Conservation (phyloP, 2,797 vertebrate genomes). For the Cryptoblepharus egeriae region DNA sequence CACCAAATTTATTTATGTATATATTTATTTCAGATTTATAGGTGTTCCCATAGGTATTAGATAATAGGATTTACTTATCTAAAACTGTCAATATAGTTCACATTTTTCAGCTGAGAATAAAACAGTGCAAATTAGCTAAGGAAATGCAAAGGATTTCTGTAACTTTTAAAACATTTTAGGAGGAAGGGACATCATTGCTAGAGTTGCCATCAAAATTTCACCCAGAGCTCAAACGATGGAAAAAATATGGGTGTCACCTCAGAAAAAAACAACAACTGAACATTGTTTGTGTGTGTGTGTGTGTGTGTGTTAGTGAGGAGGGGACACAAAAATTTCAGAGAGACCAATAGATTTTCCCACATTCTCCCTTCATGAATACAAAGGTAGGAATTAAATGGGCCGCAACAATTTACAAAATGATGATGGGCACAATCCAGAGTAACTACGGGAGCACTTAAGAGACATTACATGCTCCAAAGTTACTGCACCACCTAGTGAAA, state of each 20-base stretch:
- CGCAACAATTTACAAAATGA: too few relatives aligned
- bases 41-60: neutral
- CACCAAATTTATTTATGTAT: conserved; percentile 4
- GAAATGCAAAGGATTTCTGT: neutral
- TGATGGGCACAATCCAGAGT: too few relatives aligned
- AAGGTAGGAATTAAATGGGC: too few relatives aligned
- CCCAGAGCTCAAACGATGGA: neutral
- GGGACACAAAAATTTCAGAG: too few relatives aligned
- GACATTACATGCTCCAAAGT: too few relatives aligned
- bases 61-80: neutral
- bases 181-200: neutral
- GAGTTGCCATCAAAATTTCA: neutral
- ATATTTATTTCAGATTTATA: conserved; percentile 3
- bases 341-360: too few relatives aligned
- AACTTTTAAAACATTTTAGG: neutral
- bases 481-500: too few relatives aligned
- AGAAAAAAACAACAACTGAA: too few relatives aligned
- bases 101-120: too few relatives aligned
- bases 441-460: too few relatives aligned
- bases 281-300: neutral
- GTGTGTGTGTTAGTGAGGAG: too few relatives aligned
- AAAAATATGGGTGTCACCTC: neutral
- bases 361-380: too few relatives aligned
- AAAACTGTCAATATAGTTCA: neutral
- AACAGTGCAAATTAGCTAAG: neutral